Base-by-base conservation (phyloP, 2,113 vertebrate genomes). In the Engraulis encrasicolus region DNA sequence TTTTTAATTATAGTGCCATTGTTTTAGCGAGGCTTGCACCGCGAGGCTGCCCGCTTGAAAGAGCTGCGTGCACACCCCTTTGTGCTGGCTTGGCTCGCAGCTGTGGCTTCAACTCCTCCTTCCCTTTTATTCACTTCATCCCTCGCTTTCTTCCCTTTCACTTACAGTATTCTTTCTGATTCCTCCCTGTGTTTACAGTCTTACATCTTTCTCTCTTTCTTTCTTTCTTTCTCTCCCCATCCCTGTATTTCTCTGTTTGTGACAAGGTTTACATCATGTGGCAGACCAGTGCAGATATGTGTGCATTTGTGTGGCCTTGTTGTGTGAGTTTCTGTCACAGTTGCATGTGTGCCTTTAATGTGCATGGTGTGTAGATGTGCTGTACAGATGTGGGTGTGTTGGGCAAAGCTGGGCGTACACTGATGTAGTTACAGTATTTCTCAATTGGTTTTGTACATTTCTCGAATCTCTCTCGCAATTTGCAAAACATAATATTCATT, bases 51-150 rank as follows among this genome's bases (percentile, higher is more conserved):
- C 18, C 52, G 82, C 66, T 86, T 84, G 37, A 84, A 87, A 83
- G 38, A 45, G 81, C 78, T 48, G 48, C 74, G 49, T 52, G 82
- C 48, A 58, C 74, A 83, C 80, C 49, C n/a, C 14, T 89, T 48
- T 89, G 87, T 86, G 88, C 58, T 17, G 37, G 79, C 80, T 50
- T 85, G 61, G 83, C 88, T 86, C 61, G 66, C 80, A 82, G 86
- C 86, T 34, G 66, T 74, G 66, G 31, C 66, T 36, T 36, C 66
- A 3, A 14, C 34, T 74, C 34, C 66, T 74, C 52, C 34, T 82
- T 84, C 79, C 31, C 37, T 80, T 82, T 79, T 74, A 81, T 78
- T 58, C 79, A 45, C 78, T 79, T 58, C 77, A 12, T 34, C 66
- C 27, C 31, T 5, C 66, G 17, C n/a, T 23, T 66, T 7, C 58